Base-by-base conservation (phyloP, 2,113 vertebrate genomes). In the Syrrhaptes paradoxus region DNA sequence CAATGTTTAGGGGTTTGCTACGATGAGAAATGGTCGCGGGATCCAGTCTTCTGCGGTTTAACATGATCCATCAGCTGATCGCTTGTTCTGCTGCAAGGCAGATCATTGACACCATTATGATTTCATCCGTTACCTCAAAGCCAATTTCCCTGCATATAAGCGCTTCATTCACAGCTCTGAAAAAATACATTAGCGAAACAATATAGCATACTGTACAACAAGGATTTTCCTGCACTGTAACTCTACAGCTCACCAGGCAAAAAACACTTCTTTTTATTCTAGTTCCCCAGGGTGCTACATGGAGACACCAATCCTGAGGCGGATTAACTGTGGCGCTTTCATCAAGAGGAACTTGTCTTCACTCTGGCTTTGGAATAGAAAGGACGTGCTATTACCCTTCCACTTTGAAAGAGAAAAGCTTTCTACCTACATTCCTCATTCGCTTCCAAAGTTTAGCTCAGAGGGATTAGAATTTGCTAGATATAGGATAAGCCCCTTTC, bases 221-320 rank as follows among this genome's bases (percentile, higher is more conserved):
- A 96, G 97, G 94, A 86, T 93, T 97, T 94, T 82, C 88, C 87
- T 96, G 72, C 92, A 86, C 97, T 95, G 94, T 95, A 95, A 96
- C 96, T 91, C 74, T 82, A 92, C 83, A 88, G 91, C 95, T 94
- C 79, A 85, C 94, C 81, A 95, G 87, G 84, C 93, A 71, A 93
- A 97, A 96, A 55, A 1, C 79, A 75, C 94, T 95, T 90, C 89
- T 92, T 94, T 93, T 82, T 94, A 94, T 93, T 94, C 94, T 73
- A 78, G 94, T 83, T 95, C 94, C 97, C 95, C 89, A 96, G 96
- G 82, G 95, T 87, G 83, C 87, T 95, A 48, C 83, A 32, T 41
- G 83, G 96, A 97, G 97, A 93, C 96, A 95, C 96, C 94, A 93
- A 73, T 65, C 22, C 76, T 91, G 92, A 96, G 91, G 82, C 16